Evolutionary conservation across 2,888 invertebrate genomes (phyloP), one percentile per base, ranked within the genome.

Genomic region (Drosophila imparisetae): DNA sequence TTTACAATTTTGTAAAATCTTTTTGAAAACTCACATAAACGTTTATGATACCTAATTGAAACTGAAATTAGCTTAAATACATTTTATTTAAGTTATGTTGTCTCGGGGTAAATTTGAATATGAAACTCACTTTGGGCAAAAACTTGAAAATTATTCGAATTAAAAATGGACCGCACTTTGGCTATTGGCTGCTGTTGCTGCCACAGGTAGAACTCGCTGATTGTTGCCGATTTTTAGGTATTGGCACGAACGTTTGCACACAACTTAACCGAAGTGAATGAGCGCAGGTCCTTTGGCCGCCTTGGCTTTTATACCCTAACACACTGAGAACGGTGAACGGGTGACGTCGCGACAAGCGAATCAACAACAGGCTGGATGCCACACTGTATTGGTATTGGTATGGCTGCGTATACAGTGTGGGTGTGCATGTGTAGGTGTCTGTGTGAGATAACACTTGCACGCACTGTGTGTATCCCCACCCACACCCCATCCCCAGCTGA

Each of bases 211-310:
- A 21, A 15, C 3, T 42, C 29, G 69, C 65, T 64, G 38, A 29
- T 29, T 59, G 64, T 38, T 58, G 65, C 38, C 65, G 59, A 67
- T 62, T 64, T 64, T 48, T 42, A 48, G 38, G 30, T 62, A 60
- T 67, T 66, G 55, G 59, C 48, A 66, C 76, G 79, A 82, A 80
- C 78, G 69, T 79, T 77, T 66, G 65, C 78, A 81, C 72, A 75
- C 80, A 82, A 87, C 81, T 83, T 60, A 72, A 84, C 78, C 68
- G 79, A 80, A 83, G 80, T 78, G 82, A 90, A 91, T 90, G 83
- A 86, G 77, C 81, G 75, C 73, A 80, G 74, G 81, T 89, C 83
- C 86, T 83, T 80, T 73, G 67, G 71, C 50, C 64, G 73, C 66
- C 66, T 81, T 80, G 60, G 80, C 85, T 85, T 89, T 88, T 90